Conservation (phyloP, 2,113 vertebrate species). For the Syngnathus scovelli region DNA sequence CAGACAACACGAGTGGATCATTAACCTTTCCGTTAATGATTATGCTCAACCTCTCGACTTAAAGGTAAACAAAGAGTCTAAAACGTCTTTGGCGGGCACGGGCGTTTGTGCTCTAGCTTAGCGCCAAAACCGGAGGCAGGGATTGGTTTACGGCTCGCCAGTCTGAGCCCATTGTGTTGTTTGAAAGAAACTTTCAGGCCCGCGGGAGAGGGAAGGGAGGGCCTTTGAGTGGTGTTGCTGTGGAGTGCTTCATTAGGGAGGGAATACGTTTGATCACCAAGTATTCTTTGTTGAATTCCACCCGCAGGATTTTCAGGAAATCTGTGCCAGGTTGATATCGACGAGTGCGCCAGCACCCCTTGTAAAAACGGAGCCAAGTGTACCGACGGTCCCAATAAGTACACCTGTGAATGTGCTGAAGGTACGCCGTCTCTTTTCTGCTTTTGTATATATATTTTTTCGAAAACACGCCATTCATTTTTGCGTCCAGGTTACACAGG, state of each 20-base stretch:
- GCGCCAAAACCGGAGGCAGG: conserved; percentile 64
- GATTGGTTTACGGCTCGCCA: conserved; percentile 54
- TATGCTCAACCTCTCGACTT: neutral
- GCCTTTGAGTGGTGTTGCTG: neutral
- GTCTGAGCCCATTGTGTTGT: conserved; percentile 48
- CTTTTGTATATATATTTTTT: neutral
- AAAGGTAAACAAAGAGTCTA: neutral
- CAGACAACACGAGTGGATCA: neutral
- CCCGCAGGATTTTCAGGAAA: conserved; percentile 83
- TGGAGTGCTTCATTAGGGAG: conserved; percentile 24
- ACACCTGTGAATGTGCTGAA: conserved; percentile 88
- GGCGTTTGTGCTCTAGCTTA: conserved; percentile 59
- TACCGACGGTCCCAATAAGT: conserved; percentile 88
- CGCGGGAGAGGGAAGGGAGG: conserved; percentile 40
- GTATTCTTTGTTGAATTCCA: conserved; percentile 11
- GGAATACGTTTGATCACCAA: neutral
- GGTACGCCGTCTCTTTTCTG: conserved; percentile 64
- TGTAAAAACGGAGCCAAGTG: conserved; percentile 92
- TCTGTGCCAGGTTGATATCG: conserved; percentile 89
- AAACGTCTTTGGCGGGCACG: conserved; percentile 56
- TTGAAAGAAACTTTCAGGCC: conserved; percentile 68
- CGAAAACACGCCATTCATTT: neutral
- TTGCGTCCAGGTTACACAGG: conserved; percentile 79
- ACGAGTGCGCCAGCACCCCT: conserved; percentile 92
- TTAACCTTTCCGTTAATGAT: neutral